Percentiles rank a stretch among this genome's conserved stretches.
Evolutionary conservation across 35 echinoderm and acorn worm species (phyloP).

Genomic region (Eucidaris tribuloides): DNA sequence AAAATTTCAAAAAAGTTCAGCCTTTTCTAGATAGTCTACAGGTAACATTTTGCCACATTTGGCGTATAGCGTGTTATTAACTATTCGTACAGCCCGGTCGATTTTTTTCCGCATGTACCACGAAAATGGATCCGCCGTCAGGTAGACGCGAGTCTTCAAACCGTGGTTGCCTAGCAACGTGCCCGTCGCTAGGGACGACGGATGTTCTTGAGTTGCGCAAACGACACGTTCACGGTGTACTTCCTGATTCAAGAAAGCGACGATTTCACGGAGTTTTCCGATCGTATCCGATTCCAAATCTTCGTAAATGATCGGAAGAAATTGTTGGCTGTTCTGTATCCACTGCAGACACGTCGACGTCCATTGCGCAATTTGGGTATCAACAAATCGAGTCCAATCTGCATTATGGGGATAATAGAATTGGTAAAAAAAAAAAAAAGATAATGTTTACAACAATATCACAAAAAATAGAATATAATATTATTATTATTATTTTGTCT

Average conservation of each 20-base stretch:
- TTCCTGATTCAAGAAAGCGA: slow-evolving; percentile 44
- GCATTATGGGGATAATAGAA: background rate
- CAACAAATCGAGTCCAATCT: slow-evolving; percentile 43
- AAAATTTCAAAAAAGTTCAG: background rate
- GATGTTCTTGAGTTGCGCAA: slow-evolving; percentile 62
- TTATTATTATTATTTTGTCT: too few species aligned
- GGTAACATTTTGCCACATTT: slow-evolving; percentile 15
- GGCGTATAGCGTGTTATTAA: slow-evolving; percentile 40
- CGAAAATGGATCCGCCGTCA: slow-evolving; percentile 55
- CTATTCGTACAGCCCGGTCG: slow-evolving; percentile 25
- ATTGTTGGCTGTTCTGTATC: slow-evolving; percentile 1
- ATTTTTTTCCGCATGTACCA: slow-evolving; percentile 3
- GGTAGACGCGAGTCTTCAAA: slow-evolving; percentile 46
- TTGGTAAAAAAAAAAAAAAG: background rate
- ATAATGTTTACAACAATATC: too few species aligned
- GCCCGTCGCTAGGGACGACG: slow-evolving; percentile 59
- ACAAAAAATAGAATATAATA: too few species aligned
- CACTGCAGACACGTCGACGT: slow-evolving; percentile 35
- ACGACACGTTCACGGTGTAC: slow-evolving; percentile 22
- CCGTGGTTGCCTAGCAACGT: slow-evolving; percentile 50
- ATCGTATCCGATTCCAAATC: slow-evolving; percentile 46
- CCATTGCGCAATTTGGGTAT: slow-evolving; percentile 27
- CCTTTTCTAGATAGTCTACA: slow-evolving; percentile 24
- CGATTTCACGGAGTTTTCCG: slow-evolving; percentile 41
- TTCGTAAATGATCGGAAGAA: slow-evolving; percentile 48